These are phyloP conservation scores for Bos indicus DNA, from an alignment of 2,113 vertebrate species.

Conservation along the genomic window DNA sequence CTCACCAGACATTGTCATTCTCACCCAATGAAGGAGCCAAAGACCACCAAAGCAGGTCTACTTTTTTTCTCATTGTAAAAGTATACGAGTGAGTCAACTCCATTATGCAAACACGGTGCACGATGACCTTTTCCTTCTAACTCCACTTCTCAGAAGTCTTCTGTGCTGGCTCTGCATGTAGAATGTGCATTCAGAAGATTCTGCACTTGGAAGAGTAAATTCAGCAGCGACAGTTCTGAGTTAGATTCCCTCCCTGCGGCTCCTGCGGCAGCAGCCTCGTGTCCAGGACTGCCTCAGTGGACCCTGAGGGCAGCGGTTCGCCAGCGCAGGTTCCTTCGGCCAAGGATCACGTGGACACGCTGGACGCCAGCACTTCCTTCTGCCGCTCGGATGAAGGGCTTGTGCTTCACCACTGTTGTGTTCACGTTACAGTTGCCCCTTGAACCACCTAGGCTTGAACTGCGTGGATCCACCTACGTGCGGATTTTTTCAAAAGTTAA, in stretches of 20 bases:
- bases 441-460: neutral
- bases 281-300: neutral
- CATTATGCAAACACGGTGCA: neutral
- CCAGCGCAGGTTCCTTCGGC: neutral
- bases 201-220: neutral
- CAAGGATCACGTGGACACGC: neutral
- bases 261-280: neutral
- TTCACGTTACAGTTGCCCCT: neutral
- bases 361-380: neutral
- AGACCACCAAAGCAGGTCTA: neutral
- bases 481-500: neutral
- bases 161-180: constrained; percentile 17
- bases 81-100: too few species aligned
- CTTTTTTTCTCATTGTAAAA: neutral
- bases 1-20: neutral
- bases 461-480: neutral
- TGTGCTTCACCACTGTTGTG: neutral
- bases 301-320: neutral
- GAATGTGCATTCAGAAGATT: neutral
- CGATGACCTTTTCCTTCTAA: neutral
- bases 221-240: neutral
- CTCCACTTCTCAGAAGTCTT: neutral
- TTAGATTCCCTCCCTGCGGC: neutral
- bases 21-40: neutral
- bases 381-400: constrained; percentile 17